Evolutionary conservation across 2,113 vertebrate species (phyloP).

Genomic region (Phrynocephalus versicolor): DNA sequence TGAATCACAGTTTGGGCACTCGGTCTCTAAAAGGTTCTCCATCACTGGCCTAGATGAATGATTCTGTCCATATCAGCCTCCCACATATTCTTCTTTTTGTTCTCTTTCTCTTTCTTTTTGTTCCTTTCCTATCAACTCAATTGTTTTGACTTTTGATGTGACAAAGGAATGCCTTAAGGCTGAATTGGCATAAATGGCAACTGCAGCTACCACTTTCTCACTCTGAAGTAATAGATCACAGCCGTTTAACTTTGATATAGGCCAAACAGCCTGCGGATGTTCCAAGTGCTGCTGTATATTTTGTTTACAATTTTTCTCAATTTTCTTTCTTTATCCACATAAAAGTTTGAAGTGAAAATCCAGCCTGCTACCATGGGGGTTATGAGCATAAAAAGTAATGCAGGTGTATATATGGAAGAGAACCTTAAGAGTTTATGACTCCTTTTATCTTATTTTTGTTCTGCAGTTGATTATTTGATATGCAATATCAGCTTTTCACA

Average conservation of each 20-base stretch:
- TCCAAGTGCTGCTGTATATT: background rate
- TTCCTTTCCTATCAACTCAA: no score
- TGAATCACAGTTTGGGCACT: no score
- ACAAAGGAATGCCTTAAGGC: background rate
- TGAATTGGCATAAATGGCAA: background rate
- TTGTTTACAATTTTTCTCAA: conserved; percentile 6
- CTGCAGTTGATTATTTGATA: conserved; percentile 48
- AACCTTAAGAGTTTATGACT: conserved; percentile 47
- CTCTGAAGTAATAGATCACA: background rate
- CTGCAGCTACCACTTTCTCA: background rate
- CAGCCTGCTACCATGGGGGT: conserved; percentile 67
- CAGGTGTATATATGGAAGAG: conserved; percentile 27
- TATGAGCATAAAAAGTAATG: conserved; percentile 38
- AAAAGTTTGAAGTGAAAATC: conserved; percentile 70
- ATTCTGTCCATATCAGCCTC: no score
- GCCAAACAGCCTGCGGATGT: background rate
- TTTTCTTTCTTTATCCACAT: conserved; percentile 60
- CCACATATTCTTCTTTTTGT: no score
- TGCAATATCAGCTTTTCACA: background rate
- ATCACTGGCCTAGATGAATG: no score
- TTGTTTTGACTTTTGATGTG: no score
- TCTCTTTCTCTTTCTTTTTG: no score
- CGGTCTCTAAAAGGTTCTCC: no score
- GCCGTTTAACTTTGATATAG: background rate
- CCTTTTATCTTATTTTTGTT: conserved; percentile 39